phyloP scores from a whole-genome alignment of 2,797 vertebrate species.

The Mus caroli region DNA sequence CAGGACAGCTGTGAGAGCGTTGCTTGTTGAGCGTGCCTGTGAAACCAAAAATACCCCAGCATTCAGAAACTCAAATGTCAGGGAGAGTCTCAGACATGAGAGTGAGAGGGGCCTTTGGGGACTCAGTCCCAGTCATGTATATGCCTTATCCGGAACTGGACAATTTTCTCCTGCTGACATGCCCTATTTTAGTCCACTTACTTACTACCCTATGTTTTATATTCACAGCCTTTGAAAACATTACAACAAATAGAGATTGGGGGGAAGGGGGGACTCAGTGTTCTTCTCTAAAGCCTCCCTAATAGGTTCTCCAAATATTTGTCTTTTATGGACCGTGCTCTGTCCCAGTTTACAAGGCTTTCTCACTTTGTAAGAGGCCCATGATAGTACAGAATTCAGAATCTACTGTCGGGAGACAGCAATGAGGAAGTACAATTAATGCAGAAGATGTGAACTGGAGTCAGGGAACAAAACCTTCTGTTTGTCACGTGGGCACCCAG shows the following conservation, averaged over 20 bases:
- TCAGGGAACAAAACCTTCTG: neutral
- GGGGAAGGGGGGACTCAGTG: neutral
- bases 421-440: neutral
- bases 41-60: constrained; percentile 72
- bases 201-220: neutral
- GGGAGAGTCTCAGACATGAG: neutral
- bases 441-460: neutral
- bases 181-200: neutral
- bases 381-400: neutral
- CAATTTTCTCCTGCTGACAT: neutral
- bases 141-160: neutral
- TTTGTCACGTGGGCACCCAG: neutral
- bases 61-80: constrained; percentile 81
- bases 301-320: constrained; percentile 28
- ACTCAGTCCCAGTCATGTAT: constrained; percentile 49
- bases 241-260: neutral
- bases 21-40: constrained; percentile 58
- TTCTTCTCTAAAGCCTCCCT: neutral
- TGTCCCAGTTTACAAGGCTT: neutral
- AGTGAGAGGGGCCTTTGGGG: neutral
- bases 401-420: neutral
- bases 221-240: constrained; percentile 18
- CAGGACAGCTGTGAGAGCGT: neutral
- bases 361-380: neutral
- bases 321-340: constrained; percentile 31